Evolutionary conservation across 2,888 invertebrate species (phyloP), one percentile per base, ranked within the genome.

Genomic region (Nemoura dubitans): DNA sequence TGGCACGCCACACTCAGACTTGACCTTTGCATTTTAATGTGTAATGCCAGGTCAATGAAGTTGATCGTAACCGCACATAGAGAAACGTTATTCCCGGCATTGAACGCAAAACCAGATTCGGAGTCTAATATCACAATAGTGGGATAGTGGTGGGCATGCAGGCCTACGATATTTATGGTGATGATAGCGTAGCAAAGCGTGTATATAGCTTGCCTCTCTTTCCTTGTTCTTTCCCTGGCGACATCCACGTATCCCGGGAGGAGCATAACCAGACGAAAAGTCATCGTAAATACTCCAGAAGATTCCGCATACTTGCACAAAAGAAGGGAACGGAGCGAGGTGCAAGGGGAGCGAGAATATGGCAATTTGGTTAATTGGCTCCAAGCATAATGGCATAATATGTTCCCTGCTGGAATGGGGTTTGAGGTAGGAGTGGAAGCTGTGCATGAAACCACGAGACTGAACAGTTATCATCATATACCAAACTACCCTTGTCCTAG

Each of bases 301-400:
- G 84, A 59, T 43, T 43, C 28, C 85, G 27, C 76, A 43, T 7
- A 29, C 77, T 30, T 26, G 81, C 83, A 77, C 82, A 30, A 83
- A 25, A 29, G 26, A 80, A 43, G 85, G 29, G 29, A 78, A 78
- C 0, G 36, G 85, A 36, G 85, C 0, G 30, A 85, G 85, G 86
- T 36, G 43, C 21, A 76, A 78, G 43, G 27, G 85, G 83, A 42
- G 7, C 76, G 76, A 21, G 85, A 26, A 59, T 59, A 36, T 28
- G 86, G 88, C 87, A 88, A 88, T 88, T 88, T 88, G 87, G 87
- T 88, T 88, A 88, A 88, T 88, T 88, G 88, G 88, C 87, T 88
- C 88, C 86, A 43, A 83, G 88, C 87, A 87, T 87, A 88, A 87
- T 88, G 87, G 88, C 84, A 88, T 88, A 88, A 88, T 88, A 88